Percentiles rank a stretch among this genome's conserved stretches.
Conservation (phyloP, 2,888 invertebrate species). For the Chrysolina oricalcia region DNA sequence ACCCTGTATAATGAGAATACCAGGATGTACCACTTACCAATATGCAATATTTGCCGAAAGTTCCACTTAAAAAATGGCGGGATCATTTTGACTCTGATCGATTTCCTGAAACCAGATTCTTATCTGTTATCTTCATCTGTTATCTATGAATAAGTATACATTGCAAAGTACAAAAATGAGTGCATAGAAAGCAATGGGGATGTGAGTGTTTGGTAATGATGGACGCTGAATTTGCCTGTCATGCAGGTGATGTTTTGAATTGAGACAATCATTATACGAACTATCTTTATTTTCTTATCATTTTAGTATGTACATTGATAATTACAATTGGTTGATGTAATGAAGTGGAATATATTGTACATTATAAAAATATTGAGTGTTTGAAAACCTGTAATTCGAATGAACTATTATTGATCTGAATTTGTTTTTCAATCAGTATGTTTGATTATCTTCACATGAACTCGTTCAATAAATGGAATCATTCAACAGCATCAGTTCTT, state of each 20-base stretch:
- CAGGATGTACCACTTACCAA: too few relatives aligned
- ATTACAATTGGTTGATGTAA: slow-evolving; percentile 55
- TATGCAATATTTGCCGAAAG: too few relatives aligned
- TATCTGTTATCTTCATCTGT: too few relatives aligned
- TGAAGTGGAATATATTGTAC: slow-evolving; percentile 5
- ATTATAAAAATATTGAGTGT: slow-evolving; percentile 10
- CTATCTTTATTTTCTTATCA: slow-evolving; percentile 58
- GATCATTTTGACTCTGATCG: too few relatives aligned
- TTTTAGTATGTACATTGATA: slow-evolving; percentile 61
- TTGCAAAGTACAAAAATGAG: too few relatives aligned
- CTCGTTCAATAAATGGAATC: background rate
- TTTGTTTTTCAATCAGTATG: background rate
- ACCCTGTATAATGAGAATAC: too few relatives aligned
- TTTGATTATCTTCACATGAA: background rate
- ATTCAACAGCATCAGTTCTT: background rate
- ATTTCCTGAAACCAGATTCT: too few relatives aligned
- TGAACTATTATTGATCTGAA: background rate
- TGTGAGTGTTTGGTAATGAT: too few relatives aligned
- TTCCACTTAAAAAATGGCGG: too few relatives aligned
- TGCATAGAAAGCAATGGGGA: too few relatives aligned
- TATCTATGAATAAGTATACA: too few relatives aligned
- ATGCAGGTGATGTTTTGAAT: background rate
- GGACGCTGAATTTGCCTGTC: too few relatives aligned
- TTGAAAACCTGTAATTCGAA: background rate
- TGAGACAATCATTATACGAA: slow-evolving; percentile 47